phyloP scores from a whole-genome alignment of 1,140 invertebrate genomes.

The Zaprionus camerounensis region DNA sequence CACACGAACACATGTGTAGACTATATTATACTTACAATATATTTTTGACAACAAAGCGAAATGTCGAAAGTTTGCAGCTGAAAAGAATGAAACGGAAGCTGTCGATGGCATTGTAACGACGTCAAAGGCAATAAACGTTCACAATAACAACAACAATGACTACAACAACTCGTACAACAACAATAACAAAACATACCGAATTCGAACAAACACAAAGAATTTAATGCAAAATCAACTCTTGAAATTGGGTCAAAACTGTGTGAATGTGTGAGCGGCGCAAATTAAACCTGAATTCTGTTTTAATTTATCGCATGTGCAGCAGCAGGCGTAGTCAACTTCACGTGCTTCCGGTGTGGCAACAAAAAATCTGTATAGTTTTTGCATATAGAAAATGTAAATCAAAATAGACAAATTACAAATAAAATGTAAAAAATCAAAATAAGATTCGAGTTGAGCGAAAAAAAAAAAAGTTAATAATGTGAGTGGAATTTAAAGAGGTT shows the following conservation, averaged over 20 bases:
- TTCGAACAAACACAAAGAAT: constrained; percentile 6
- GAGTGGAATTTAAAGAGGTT: background rate
- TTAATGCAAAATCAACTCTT: constrained; percentile 38
- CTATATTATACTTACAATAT: constrained; percentile 23
- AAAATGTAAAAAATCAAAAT: constrained; percentile 6
- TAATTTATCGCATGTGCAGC: constrained; percentile 2
- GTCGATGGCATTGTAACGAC: constrained; percentile 73
- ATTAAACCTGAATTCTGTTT: constrained; percentile 11
- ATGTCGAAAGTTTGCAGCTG: constrained; percentile 43
- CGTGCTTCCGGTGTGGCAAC: background rate
- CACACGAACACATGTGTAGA: constrained; percentile 25
- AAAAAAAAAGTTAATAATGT: background rate
- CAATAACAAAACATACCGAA: constrained; percentile 34
- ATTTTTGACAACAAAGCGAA: constrained; percentile 64
- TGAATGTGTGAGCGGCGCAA: background rate
- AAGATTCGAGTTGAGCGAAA: background rate
- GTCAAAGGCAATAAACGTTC: constrained; percentile 73
- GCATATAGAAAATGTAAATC: background rate
- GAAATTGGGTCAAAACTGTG: constrained; percentile 31
- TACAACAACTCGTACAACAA: constrained; percentile 37
- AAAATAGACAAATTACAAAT: constrained; percentile 1
- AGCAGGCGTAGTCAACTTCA: constrained; percentile 13
- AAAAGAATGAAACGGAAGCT: constrained; percentile 62
- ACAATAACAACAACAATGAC: constrained; percentile 32
- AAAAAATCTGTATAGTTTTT: background rate